Evolutionary conservation across 2,113 vertebrate genomes (phyloP).

Genomic region (Rhinolophus sinicus): DNA sequence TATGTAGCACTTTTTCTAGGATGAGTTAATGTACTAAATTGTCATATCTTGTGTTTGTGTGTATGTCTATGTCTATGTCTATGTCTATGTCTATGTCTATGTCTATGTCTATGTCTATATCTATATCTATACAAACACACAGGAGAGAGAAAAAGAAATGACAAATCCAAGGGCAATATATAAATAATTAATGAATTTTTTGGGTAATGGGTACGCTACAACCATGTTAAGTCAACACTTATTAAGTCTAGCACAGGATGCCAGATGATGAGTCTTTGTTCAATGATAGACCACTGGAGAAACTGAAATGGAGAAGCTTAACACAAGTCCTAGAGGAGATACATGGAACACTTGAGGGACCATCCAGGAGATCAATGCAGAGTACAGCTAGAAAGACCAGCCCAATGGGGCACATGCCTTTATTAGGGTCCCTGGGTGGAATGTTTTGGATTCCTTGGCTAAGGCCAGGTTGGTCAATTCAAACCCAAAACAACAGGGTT

Average conservation of each 20-base stretch:
- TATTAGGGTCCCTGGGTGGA: not conserved
- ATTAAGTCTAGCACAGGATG: not conserved
- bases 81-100: too few relatives aligned
- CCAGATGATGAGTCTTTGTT: not conserved
- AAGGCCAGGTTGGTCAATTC: not conserved
- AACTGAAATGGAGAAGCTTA: not conserved
- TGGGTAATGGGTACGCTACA: not conserved
- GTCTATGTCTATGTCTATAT: too few relatives aligned
- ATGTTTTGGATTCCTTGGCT: not conserved
- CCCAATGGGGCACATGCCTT: not conserved
- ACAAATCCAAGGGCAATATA: not conserved
- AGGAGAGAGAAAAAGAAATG: not conserved
- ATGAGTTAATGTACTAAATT: too few relatives aligned
- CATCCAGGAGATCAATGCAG: not conserved
- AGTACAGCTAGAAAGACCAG: not conserved
- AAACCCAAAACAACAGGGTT: not conserved
- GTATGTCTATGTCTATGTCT: too few relatives aligned
- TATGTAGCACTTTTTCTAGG: too few relatives aligned
- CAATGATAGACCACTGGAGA: not conserved
- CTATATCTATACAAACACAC: too few relatives aligned
- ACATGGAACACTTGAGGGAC: not conserved
- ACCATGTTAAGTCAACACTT: not conserved
- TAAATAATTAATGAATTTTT: not conserved
- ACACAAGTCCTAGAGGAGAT: not conserved
- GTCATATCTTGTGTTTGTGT: too few relatives aligned